Conservation (phyloP, 1,140 invertebrate genomes). For the Drosophila asahinai region DNA sequence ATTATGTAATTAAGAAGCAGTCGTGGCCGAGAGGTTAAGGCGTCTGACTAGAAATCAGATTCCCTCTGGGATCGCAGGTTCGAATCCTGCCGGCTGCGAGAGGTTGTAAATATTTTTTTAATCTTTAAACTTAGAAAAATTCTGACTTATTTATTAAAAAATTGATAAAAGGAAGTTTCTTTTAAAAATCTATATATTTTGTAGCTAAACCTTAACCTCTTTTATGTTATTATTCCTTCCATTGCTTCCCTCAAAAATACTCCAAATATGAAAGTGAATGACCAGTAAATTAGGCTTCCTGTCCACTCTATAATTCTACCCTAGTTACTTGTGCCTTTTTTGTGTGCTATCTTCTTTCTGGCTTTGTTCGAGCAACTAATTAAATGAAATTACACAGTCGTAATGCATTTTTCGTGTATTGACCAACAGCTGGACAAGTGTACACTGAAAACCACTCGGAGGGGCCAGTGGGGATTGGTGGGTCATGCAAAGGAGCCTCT, state of each 20-base stretch:
- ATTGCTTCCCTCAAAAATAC: background rate
- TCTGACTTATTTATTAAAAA: too few relatives aligned
- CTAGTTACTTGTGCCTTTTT: background rate
- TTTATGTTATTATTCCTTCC: too few relatives aligned
- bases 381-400: conserved; percentile 58
- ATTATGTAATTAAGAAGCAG: too few relatives aligned
- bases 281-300: background rate
- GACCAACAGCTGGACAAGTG: conserved; percentile 47
- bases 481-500: conserved; percentile 38
- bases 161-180: too few relatives aligned
- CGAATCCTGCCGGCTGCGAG: too few relatives aligned
- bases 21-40: too few relatives aligned
- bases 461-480: conserved; percentile 16
- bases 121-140: too few relatives aligned
- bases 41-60: background rate
- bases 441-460: conserved; percentile 35
- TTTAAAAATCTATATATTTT: background rate
- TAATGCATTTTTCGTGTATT: conserved; percentile 78
- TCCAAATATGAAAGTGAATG: background rate
- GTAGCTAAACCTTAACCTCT: too few relatives aligned
- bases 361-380: conserved; percentile 58
- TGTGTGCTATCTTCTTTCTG: conserved; percentile 8
- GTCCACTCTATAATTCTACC: too few relatives aligned
- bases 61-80: background rate
- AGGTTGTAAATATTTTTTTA: too few relatives aligned